These are phyloP conservation scores for Syngnathus typhle DNA, from an alignment of 2,113 vertebrate species.

Conservation along the genomic window DNA sequence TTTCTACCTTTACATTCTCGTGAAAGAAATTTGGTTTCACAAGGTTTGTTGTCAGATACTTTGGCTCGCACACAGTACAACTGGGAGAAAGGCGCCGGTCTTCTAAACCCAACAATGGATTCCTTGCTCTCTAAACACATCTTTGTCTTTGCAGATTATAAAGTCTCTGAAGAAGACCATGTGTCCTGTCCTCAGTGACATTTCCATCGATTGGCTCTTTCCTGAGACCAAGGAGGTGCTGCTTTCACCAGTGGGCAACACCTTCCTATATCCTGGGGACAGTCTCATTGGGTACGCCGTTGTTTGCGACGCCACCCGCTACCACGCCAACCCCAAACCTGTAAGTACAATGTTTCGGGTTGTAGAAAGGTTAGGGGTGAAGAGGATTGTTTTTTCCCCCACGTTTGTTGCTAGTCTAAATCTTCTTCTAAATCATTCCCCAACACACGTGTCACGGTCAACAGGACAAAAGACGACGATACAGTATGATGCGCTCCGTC, in stretches of 20 bases:
- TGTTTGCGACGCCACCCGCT: conserved; percentile 80
- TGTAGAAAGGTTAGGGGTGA: too few relatives aligned
- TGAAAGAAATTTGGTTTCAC: too few relatives aligned
- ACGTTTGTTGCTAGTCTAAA: too few relatives aligned
- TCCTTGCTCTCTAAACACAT: background rate
- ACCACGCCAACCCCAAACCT: conserved; percentile 75
- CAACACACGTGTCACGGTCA: background rate
- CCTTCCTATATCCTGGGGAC: conserved; percentile 89
- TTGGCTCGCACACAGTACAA: background rate
- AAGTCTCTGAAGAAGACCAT: conserved; percentile 88
- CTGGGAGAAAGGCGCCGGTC: background rate
- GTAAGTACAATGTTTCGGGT: conserved; percentile 68
- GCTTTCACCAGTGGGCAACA: conserved; percentile 79
- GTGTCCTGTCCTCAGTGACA: conserved; percentile 83
- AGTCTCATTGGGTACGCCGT: conserved; percentile 81
- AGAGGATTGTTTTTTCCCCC: too few relatives aligned
- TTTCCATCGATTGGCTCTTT: conserved; percentile 90
- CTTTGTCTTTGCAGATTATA: conserved; percentile 78
- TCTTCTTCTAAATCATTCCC: background rate
- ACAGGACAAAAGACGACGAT: conserved; percentile 83
- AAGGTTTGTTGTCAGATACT: too few relatives aligned
- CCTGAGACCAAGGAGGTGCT: conserved; percentile 86
- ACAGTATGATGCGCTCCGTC: conserved; percentile 82
- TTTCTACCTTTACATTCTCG: too few relatives aligned
- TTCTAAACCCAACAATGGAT: background rate